A percentile compares a stretch with the other conserved stretches of the same genome.
Evolutionary conservation across 30 jellyfish, hydroid and myxozoan species (phyloP).

Genomic region (Clytia hemisphaerica): DNA sequence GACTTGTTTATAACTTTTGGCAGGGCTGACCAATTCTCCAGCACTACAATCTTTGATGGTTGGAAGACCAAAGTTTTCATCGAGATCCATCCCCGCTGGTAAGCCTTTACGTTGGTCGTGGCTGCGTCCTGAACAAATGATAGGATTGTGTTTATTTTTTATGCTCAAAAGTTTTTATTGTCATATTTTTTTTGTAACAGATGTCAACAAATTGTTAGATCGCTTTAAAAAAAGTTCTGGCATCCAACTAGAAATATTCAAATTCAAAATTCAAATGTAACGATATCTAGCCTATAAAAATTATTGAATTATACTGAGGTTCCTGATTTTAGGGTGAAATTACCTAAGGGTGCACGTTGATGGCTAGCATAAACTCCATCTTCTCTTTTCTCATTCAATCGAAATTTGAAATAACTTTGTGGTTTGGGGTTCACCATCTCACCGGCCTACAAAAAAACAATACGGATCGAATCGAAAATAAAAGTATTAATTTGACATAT

Average conservation of each 20-base stretch:
- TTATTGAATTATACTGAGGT: too few species aligned
- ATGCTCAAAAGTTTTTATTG: neutral
- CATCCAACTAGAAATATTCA: too few species aligned
- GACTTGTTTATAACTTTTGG: constrained; percentile 60
- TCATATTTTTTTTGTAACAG: neutral
- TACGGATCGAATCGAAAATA: too few species aligned
- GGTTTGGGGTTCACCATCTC: constrained; percentile 72
- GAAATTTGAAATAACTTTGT: constrained; percentile 50
- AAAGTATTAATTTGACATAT: too few species aligned
- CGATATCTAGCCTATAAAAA: too few species aligned
- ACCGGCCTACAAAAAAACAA: too few species aligned
- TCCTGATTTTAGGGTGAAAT: neutral
- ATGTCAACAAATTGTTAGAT: neutral
- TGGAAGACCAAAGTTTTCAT: constrained; percentile 59
- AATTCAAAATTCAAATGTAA: too few species aligned
- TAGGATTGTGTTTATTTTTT: neutral
- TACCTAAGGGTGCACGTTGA: constrained; percentile 84
- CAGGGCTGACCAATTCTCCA: constrained; percentile 77
- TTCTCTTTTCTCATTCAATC: constrained; percentile 64
- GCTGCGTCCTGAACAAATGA: constrained; percentile 47
- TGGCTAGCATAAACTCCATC: constrained; percentile 52
- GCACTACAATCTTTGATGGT: constrained; percentile 79
- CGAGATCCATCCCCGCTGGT: constrained; percentile 61
- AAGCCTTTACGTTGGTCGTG: constrained; percentile 84
- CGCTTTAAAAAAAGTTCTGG: too few species aligned